Percentiles rank a stretch among this genome's conserved stretches.
Conservation (phyloP, 2,888 invertebrate species). For the Sepiola atlantica region DNA sequence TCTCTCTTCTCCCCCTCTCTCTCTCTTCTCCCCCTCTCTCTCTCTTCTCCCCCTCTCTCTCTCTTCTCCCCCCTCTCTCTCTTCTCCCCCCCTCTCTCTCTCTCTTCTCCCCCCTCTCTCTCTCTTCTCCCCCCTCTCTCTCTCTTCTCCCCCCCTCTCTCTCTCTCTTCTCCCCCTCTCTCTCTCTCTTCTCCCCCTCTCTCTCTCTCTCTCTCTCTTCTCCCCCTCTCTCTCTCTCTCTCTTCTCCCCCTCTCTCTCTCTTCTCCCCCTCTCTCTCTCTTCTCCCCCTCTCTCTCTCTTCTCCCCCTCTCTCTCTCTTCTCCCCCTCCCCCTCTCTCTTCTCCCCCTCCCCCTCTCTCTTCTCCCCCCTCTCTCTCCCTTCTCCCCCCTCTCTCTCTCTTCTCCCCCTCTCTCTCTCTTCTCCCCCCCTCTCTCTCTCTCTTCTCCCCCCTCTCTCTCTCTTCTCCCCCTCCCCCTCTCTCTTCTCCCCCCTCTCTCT, state of each 20-base stretch:
- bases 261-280: too few relatives aligned
- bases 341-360: conserved; percentile 40
- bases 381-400: not conserved
- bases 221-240: not conserved
- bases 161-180: conserved; percentile 46
- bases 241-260: too few relatives aligned
- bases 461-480: conserved; percentile 47
- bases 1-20: not conserved
- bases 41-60: conserved; percentile 16
- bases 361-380: conserved; percentile 35
- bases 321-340: not conserved
- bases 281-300: not conserved
- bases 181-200: not conserved
- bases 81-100: conserved; percentile 53
- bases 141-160: not conserved
- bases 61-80: too few relatives aligned
- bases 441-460: conserved; percentile 49
- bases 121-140: too few relatives aligned
- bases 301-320: conserved; percentile 44
- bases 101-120: too few relatives aligned
- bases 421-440: conserved; percentile 45
- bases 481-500: conserved; percentile 42
- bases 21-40: not conserved
- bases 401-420: conserved; percentile 19
- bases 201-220: not conserved